Evolutionary conservation across 2,888 invertebrate species (phyloP), one percentile per base, ranked within the genome.

Genomic region (Leptopilina drosophilae): DNA sequence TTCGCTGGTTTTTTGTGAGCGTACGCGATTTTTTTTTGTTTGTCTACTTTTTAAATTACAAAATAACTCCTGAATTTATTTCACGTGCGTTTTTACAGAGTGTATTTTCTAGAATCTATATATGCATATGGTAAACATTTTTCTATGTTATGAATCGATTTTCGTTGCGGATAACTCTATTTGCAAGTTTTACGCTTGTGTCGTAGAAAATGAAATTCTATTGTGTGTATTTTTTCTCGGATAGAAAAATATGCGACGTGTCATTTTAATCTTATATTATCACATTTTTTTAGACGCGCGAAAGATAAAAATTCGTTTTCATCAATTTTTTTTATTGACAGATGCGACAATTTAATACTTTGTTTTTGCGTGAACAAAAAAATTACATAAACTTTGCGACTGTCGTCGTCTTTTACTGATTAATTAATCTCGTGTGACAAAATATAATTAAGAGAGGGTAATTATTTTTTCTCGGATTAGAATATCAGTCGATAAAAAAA

Each of bases 401-500:
- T 42, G 66, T 66, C 49, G 49, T 40, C n/a, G 49, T 40, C n/a
- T 65, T 40, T n/a, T 40, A 42, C 42, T 14, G n/a, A 40, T 40
- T 33, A n/a, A 42, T 11, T 40, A 65, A 40, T 42, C 40, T 42
- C 33, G 33, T 65, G 15, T 42, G 42, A 66, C 42, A 66, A 42
- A 66, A 66, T 42, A 49, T 66, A 42, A 66, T 40, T 42, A 2
- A 42, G 42, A n/a, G 9, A 42, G 8, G 8, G 42, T n/a, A 42
- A 66, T 66, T 42, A 66, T 42, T 42, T n/a, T 11, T 49, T 49
- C 42, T 11, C 49, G 49, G 66, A 66, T 66, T 42, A 40, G 11
- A 40, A 66, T 42, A 66, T 42, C 66, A 66, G 9, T 66, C 42
- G 42, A 66, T 66, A n/a, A 40, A 42, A 65, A 65, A 42, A 49